A percentile compares a stretch with the other conserved stretches of the same genome.
phyloP scores from a whole-genome alignment of 1,140 invertebrate species.

The Phthorimaea operculella region DNA sequence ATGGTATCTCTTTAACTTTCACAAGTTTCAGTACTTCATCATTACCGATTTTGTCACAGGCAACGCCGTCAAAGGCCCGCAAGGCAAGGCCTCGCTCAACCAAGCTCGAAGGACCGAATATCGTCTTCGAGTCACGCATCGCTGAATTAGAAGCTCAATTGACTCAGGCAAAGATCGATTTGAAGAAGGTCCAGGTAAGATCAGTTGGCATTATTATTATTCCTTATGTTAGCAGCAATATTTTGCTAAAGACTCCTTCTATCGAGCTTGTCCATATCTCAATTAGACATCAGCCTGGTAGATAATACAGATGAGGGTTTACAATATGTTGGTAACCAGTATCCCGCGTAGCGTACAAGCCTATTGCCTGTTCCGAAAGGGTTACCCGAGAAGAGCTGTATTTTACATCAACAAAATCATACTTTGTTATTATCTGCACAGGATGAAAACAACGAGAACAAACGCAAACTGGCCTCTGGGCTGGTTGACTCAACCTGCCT shows the following conservation, averaged over 20 bases:
- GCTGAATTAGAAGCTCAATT: constrained; percentile 85
- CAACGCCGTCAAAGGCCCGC: constrained; percentile 38
- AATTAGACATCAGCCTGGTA: no score
- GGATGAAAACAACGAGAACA: constrained; percentile 74
- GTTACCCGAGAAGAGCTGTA: no score
- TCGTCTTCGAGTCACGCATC: constrained; percentile 83
- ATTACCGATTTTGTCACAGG: constrained; percentile 12
- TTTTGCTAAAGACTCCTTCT: no score
- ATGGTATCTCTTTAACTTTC: no score
- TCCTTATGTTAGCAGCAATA: no score
- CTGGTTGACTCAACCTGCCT: constrained; percentile 64
- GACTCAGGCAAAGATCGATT: constrained; percentile 78
- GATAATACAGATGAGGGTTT: no score
- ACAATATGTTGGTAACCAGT: no score
- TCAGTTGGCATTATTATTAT: no score
- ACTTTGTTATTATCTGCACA: constrained; percentile 16
- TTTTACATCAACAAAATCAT: no score
- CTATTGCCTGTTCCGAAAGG: no score
- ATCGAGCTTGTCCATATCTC: no score
- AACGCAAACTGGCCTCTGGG: constrained; percentile 70
- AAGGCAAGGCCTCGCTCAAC: constrained; percentile 38
- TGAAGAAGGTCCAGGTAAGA: constrained; percentile 73
- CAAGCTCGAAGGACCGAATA: constrained; percentile 70
- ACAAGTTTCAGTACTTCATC: background rate
- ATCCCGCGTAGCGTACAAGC: no score